Evolutionary conservation across 2,888 invertebrate genomes (phyloP), one percentile per base, ranked within the genome.

Genomic region (Ashinkailepas kermadecensis): DNA sequence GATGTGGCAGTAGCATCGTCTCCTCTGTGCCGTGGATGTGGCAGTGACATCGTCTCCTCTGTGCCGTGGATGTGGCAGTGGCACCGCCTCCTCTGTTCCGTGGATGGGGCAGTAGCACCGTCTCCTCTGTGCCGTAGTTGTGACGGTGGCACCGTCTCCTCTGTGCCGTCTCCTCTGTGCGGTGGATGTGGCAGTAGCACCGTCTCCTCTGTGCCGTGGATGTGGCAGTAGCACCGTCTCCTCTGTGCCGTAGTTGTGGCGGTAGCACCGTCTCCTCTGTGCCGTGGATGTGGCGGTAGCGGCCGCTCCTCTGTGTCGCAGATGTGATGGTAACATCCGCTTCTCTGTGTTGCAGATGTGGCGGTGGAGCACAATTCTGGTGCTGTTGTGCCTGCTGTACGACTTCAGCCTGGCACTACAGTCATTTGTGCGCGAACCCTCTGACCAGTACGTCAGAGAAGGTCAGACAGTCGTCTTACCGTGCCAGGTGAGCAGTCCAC

Each of bases 341-440:
- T 39, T 39, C 39, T 39, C 39, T 39, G 39, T 39, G 7, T 39
- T 25, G 70, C 70, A 70, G 70, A 39, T 39, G 70, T 39, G 70
- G 70, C 70, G 70, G 25, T 39, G 70, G 70, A 11, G 70, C 12
- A 13, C 39, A 12, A 10, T 70, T 25, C 70, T 70, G 70, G 13
- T 70, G 70, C 39, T n/a, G 6, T 39, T 70, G 39, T 70, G 70
- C 39, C 70, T 25, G 70, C 25, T 70, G 25, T 8, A 12, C 70
- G 70, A 70, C 70, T 15, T 39, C 70, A 39, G 70, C 70, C 3
- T 7, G 13, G 15, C 70, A 3, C 39, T 92, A 86, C 97, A 97
- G 89, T 92, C 93, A 87, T 96, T 97, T 88, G 94, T 94, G 64
- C 94, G 94, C 91, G 94, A 96, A 87, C 97, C 97, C 6, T 93